Evolutionary conservation across 2,888 invertebrate genomes (phyloP).

Genomic region (Lasioglossum zephyrum): DNA sequence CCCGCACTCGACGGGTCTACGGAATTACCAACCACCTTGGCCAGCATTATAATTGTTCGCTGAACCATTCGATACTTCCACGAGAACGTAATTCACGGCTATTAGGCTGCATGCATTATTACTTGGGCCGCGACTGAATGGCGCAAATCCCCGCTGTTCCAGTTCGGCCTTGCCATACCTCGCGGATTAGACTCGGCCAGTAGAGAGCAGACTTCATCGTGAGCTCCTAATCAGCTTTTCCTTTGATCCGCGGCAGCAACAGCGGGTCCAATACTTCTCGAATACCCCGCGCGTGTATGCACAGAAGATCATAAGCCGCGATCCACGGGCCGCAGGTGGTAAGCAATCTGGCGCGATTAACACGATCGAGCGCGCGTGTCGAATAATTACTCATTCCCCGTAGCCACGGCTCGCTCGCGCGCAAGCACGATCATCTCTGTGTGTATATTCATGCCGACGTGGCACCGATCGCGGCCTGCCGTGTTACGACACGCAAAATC

Average conservation of each 20-base stretch:
- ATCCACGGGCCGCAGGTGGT: conserved; percentile 54
- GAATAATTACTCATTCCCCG: conserved; percentile 76
- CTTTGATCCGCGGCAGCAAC: conserved; percentile 43
- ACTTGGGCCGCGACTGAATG: conserved; percentile 12
- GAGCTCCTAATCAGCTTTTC: conserved; percentile 66
- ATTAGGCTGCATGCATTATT: conserved; percentile 34
- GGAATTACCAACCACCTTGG: neutral
- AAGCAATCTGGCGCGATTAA: conserved; percentile 72
- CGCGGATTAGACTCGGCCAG: conserved; percentile 34
- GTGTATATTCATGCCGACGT: conserved; percentile 18
- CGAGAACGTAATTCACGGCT: conserved; percentile 31
- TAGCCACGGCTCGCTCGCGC: conserved; percentile 22
- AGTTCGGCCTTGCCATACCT: conserved; percentile 3
- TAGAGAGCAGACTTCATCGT: conserved; percentile 36
- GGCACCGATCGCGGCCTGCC: conserved; percentile 16
- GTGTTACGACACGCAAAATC: conserved; percentile 66
- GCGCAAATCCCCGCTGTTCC: conserved; percentile 17
- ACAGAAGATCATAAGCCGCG: conserved; percentile 58
- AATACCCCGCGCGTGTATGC: conserved; percentile 17
- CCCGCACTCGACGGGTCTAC: conserved; percentile 4
- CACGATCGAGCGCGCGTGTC: conserved; percentile 75
- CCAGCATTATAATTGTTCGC: conserved; percentile 31
- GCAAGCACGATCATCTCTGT: neutral
- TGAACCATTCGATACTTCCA: conserved; percentile 28
- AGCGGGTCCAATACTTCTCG: conserved; percentile 26